Evolutionary conservation across 1,140 invertebrate genomes (phyloP).

Genomic region (Ceratitis capitata): DNA sequence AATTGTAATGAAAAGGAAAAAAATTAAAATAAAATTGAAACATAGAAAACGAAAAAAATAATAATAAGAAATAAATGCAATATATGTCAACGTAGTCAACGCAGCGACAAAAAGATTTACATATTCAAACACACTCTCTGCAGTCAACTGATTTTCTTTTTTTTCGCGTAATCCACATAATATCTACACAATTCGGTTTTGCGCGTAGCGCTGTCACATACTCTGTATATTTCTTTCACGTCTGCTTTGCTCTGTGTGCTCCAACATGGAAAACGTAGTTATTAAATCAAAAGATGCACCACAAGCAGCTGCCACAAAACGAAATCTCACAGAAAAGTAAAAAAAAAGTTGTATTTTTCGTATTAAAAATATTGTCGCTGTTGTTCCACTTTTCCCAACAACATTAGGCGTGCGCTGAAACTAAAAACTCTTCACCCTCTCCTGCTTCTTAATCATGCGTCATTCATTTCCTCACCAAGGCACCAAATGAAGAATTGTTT

Average conservation of each 20-base stretch:
- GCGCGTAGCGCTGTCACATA: background rate
- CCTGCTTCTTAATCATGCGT: too few species aligned
- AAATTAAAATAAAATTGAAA: background rate
- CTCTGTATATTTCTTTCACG: background rate
- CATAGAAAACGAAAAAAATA: background rate
- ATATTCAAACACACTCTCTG: background rate
- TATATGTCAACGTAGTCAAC: too few species aligned
- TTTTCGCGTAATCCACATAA: too few species aligned
- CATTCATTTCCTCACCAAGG: too few species aligned
- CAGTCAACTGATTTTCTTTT: too few species aligned
- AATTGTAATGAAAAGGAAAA: background rate
- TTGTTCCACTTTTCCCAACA: background rate
- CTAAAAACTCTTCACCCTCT: too few species aligned
- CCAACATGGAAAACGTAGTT: background rate
- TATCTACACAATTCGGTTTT: background rate
- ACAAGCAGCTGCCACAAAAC: constrained; percentile 1
- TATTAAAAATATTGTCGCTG: background rate
- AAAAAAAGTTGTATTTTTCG: background rate
- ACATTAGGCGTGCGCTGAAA: too few species aligned
- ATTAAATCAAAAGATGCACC: background rate
- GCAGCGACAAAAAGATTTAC: background rate
- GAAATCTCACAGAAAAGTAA: background rate
- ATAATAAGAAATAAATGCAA: too few species aligned
- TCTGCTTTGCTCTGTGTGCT: background rate
- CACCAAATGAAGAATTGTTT: too few species aligned